phyloP scores from a whole-genome alignment of 2,113 vertebrate genomes.

The Formicarius rufipectus region DNA sequence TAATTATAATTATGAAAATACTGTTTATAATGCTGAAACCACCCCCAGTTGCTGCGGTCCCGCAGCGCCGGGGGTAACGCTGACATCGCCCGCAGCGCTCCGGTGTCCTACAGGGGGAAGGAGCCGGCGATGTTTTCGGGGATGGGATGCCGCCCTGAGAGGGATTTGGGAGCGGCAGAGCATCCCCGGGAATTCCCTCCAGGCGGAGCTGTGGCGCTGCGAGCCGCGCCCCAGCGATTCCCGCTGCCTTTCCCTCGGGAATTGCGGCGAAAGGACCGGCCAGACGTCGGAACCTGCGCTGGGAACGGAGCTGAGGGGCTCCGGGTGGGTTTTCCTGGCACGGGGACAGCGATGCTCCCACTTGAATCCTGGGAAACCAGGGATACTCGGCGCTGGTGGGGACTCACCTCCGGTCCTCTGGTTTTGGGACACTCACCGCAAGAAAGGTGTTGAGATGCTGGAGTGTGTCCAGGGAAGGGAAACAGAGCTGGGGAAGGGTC shows the following conservation, averaged over 20 bases:
- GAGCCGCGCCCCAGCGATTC: too few relatives aligned
- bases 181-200: rapidly evolving
- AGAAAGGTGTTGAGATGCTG: rapidly evolving
- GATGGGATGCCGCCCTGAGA: rapidly evolving
- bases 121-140: not conserved
- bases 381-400: not conserved
- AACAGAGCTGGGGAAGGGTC: not conserved
- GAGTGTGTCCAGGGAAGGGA: not conserved
- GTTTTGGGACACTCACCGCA: rapidly evolving
- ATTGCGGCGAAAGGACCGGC: too few relatives aligned
- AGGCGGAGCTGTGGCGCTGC: too few relatives aligned
- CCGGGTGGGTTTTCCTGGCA: too few relatives aligned
- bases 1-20: too few relatives aligned
- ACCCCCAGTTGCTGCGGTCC: not conserved
- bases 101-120: not conserved
- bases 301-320: too few relatives aligned
- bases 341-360: too few relatives aligned
- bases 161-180: too few relatives aligned
- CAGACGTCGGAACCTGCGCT: too few relatives aligned
- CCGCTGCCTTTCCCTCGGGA: too few relatives aligned
- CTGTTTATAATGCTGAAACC: rapidly evolving
- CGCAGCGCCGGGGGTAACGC: rapidly evolving
- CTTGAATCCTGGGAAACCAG: not conserved
- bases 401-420: not conserved
- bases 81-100: not conserved